Evolutionary conservation across 2,888 invertebrate genomes (phyloP), one percentile per base, ranked within the genome.

Genomic region (Drosophila siamana): DNA sequence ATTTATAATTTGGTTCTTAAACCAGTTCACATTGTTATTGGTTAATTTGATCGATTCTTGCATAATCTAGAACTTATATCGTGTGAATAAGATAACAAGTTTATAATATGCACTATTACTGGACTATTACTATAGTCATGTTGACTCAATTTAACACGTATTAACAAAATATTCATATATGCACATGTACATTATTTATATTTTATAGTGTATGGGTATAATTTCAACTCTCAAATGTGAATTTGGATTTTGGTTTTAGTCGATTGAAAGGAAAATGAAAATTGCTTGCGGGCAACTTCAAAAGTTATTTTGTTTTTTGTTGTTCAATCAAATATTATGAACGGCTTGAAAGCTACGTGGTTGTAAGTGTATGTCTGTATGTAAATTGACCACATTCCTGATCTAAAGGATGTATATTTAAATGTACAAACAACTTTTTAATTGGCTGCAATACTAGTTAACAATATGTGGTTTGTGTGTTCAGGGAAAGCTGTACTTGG

Each of bases 91-190:
- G 36, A 38, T 38, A 38, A 38, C 36, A 15, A 7, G 15, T 38
- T 15, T 7, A 7, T 15, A 38, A 13, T 38, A 15, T 38, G 15
- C 6, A 15, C 13, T 6, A 7, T 3, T 36, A 38, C 43, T 56
- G 56, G 30, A 60, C 60, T 60, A 52, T 56, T 40, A 63, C 38
- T 59, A 55, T 33, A 41, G 26, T 38, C 56, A 47, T 24, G 38
- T 57, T 69, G 38, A 41, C 52, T 63, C 22, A 70, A 70, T 38
- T 15, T 55, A n/a, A n/a, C n/a, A n/a, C n/a, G n/a, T n/a, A n/a
- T 66, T 55, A 63, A 38, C 28, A 71, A 62, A 63, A 28, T 36
- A 33, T 13, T n/a, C n/a, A 55, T 16, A 15, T 22, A 50, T 44
- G 22, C 15, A 48, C 19, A 9, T 19, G 33, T 33, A 33, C 36